These are phyloP conservation scores for Hylaeus anthracinus DNA, from an alignment of 1,140 invertebrate genomes.

Conservation along the genomic window DNA sequence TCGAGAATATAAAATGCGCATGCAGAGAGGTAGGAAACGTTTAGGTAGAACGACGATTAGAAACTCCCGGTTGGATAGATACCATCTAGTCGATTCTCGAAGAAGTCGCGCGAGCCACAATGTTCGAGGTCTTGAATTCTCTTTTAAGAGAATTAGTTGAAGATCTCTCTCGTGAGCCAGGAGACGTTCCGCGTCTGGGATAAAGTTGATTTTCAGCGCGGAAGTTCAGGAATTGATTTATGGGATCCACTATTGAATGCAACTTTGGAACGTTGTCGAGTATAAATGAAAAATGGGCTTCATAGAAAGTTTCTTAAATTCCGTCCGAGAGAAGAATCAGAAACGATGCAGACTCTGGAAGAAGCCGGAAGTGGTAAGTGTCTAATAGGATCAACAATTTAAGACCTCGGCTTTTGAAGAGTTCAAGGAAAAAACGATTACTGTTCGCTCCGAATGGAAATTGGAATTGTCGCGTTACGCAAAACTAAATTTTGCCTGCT, in stretches of 20 bases:
- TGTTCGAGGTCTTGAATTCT: conserved; percentile 12
- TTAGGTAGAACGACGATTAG: conserved; percentile 15
- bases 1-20: conserved; percentile 2
- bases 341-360: not conserved
- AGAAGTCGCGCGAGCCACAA: not conserved
- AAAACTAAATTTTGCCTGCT: too few species aligned
- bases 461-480: too few species aligned
- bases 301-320: conserved; percentile 8
- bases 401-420: not conserved
- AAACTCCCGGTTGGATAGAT: not conserved
- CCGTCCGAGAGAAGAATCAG: not conserved
- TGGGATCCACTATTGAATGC: not conserved
- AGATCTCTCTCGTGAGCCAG: not conserved
- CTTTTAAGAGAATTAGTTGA: conserved; percentile 33
- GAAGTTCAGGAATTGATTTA: conserved; percentile 14
- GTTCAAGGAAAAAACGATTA: too few species aligned
- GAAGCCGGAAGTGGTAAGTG: not conserved
- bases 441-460: too few species aligned
- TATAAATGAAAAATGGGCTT: not conserved
- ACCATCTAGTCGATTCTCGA: conserved; percentile 6
- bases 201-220: conserved; percentile 1
- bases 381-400: conserved; percentile 1
- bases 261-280: not conserved
- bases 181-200: not conserved
- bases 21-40: not conserved